A percentile compares a stretch with the other conserved stretches of the same genome.
Conservation (phyloP, 2,797 vertebrate species). For the Clamator glandarius region DNA sequence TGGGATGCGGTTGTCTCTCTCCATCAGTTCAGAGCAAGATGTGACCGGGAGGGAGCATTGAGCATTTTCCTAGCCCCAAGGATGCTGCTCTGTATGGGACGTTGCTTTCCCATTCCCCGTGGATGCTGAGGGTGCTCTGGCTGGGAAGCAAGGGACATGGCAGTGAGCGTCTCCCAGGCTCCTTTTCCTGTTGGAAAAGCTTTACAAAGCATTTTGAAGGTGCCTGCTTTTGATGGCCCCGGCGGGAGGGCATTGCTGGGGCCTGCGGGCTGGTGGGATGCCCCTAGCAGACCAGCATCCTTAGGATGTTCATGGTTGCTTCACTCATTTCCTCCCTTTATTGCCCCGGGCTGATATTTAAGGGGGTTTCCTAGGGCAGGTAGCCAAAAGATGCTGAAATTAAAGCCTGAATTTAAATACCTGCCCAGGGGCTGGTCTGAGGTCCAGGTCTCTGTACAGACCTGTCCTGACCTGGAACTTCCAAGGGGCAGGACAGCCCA, state of each 20-base stretch:
- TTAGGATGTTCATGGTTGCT: accelerated
- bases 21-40: accelerated
- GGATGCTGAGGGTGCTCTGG: not conserved
- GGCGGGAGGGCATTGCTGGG: not conserved
- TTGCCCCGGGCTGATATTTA: accelerated
- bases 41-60: accelerated
- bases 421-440: not conserved
- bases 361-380: accelerated
- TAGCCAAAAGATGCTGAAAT: not conserved
- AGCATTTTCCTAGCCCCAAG: not conserved
- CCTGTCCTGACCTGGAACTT: not conserved
- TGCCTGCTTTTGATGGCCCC: accelerated
- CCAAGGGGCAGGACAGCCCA: accelerated
- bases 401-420: not conserved
- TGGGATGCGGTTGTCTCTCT: not conserved
- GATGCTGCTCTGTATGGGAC: not conserved
- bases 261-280: accelerated
- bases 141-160: accelerated
- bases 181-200: not conserved
- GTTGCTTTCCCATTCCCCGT: accelerated
- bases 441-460: not conserved
- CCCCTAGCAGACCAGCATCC: not conserved
- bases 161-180: accelerated
- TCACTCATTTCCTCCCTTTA: not conserved
- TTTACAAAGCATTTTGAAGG: not conserved